phyloP scores from a whole-genome alignment of 2,797 vertebrate species.

The Pangasius mekongensis region DNA sequence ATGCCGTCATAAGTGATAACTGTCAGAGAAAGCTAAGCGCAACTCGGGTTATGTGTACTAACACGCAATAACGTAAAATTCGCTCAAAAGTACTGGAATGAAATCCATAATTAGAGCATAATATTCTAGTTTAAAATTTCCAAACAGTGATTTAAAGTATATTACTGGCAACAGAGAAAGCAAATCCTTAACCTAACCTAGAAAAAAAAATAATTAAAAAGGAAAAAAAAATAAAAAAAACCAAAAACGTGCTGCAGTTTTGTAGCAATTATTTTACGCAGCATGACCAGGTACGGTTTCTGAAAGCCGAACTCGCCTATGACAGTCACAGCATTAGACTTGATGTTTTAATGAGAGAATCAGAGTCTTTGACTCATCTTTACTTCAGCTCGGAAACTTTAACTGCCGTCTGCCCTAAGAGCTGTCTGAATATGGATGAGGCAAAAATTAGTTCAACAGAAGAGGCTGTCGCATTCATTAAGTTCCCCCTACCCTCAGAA shows the following conservation, averaged over 20 bases:
- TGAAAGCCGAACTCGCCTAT: constrained; percentile 18
- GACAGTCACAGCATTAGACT: constrained; percentile 16
- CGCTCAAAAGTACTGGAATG: neutral
- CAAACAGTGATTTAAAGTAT: constrained; percentile 26
- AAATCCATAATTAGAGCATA: constrained; percentile 27
- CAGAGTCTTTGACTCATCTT: constrained; percentile 66
- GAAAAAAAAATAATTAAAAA: neutral
- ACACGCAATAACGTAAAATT: neutral
- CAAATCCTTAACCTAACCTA: neutral
- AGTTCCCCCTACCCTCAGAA: constrained; percentile 83
- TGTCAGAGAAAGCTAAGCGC: constrained; percentile 9
- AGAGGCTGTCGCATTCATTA: constrained; percentile 85
- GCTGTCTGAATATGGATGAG: constrained; percentile 86
- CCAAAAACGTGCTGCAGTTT: constrained; percentile 9
- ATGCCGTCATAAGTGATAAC: constrained; percentile 29
- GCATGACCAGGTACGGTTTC: constrained; percentile 33
- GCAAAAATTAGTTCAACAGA: constrained; percentile 86
- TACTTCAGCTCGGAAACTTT: constrained; percentile 75
- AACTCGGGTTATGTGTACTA: constrained; percentile 1
- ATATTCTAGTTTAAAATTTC: constrained; percentile 6
- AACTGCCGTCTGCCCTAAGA: constrained; percentile 76
- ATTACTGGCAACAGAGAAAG: constrained; percentile 29
- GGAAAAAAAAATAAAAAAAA: too few species aligned
- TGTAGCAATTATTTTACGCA: constrained; percentile 37
- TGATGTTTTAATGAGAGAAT: constrained; percentile 46